Conservation (phyloP, 2,888 invertebrate species). For the Phortica magna region DNA sequence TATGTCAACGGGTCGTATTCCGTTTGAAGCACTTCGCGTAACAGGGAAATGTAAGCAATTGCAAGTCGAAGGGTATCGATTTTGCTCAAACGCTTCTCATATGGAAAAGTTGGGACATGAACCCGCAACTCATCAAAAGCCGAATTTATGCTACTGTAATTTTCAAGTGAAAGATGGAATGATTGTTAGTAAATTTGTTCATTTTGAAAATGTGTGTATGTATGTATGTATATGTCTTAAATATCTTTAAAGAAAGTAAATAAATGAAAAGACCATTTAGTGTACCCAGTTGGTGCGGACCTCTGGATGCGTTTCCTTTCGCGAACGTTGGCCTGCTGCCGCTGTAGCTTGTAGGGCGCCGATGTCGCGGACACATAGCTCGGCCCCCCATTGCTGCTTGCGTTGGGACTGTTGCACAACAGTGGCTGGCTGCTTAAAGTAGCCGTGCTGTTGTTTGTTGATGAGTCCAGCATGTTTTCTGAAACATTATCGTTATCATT, state of each 20-base stretch:
- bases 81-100: constrained; percentile 98
- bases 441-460: constrained; percentile 63
- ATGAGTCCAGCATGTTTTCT: constrained; percentile 73
- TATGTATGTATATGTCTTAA: constrained; percentile 37
- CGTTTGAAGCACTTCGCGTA: constrained; percentile 91
- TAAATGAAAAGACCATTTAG: constrained; percentile 75
- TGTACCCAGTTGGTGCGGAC: constrained; percentile 92
- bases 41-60: constrained; percentile 97
- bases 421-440: constrained; percentile 53
- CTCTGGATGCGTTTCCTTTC: constrained; percentile 99
- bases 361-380: constrained; percentile 53
- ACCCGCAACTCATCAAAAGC: constrained; percentile 98
- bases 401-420: constrained; percentile 70
- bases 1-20: constrained; percentile 95
- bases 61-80: constrained; percentile 98
- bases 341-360: constrained; percentile 86
- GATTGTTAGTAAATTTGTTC: constrained; percentile 50
- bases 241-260: constrained; percentile 3
- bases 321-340: constrained; percentile 95
- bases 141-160: constrained; percentile 98
- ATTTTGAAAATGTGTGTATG: constrained; percentile 23
- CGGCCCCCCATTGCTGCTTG: constrained; percentile 61
- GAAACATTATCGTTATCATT: constrained; percentile 17
- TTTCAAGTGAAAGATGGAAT: constrained; percentile 19
- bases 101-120: constrained; percentile 99